These are phyloP conservation scores for Anoplophora glabripennis DNA, from an alignment of 1,140 invertebrate species.

Conservation along the genomic window DNA sequence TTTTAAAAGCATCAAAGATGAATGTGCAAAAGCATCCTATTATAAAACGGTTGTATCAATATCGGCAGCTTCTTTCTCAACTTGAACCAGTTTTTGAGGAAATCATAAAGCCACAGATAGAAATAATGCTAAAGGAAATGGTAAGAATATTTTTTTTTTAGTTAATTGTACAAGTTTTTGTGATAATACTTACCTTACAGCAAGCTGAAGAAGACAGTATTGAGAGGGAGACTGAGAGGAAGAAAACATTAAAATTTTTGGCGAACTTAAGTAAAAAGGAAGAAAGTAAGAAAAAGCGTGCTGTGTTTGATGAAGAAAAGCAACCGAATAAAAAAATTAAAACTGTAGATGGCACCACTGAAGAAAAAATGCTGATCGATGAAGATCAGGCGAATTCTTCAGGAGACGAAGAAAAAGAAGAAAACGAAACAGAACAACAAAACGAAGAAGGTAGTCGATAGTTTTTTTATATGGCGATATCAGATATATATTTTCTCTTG, in stretches of 20 bases:
- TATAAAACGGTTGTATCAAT: slow-evolving; percentile 76
- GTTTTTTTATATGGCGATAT: slow-evolving; percentile 25
- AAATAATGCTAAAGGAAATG: slow-evolving; percentile 41
- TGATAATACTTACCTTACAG: slow-evolving; percentile 20
- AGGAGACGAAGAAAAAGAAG: slow-evolving; percentile 37
- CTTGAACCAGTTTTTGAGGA: slow-evolving; percentile 66
- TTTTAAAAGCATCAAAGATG: slow-evolving; percentile 72
- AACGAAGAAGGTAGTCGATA: slow-evolving; percentile 43
- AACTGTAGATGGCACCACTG: slow-evolving; percentile 14
- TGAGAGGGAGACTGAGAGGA: slow-evolving; percentile 32
- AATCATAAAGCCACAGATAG: slow-evolving; percentile 63
- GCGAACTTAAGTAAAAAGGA: slow-evolving; percentile 7
- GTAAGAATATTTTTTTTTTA: slow-evolving; percentile 2
- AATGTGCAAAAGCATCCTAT: slow-evolving; percentile 79
- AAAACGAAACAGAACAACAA: slow-evolving; percentile 40
- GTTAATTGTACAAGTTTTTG: slow-evolving; percentile 14
- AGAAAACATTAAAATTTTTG: slow-evolving; percentile 47
- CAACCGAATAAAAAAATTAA: slow-evolving; percentile 1
- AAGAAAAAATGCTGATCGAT: slow-evolving; percentile 9
- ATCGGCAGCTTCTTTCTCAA: slow-evolving; percentile 71
- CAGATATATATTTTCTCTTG: slow-evolving; percentile 28
- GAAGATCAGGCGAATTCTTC: slow-evolving; percentile 6
- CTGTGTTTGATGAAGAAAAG: neutral
- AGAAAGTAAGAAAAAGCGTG: slow-evolving; percentile 14
- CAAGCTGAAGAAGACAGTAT: slow-evolving; percentile 32